Evolutionary conservation across 1,140 invertebrate species (phyloP).

Genomic region (Pseudomyrmex flavicornis): DNA sequence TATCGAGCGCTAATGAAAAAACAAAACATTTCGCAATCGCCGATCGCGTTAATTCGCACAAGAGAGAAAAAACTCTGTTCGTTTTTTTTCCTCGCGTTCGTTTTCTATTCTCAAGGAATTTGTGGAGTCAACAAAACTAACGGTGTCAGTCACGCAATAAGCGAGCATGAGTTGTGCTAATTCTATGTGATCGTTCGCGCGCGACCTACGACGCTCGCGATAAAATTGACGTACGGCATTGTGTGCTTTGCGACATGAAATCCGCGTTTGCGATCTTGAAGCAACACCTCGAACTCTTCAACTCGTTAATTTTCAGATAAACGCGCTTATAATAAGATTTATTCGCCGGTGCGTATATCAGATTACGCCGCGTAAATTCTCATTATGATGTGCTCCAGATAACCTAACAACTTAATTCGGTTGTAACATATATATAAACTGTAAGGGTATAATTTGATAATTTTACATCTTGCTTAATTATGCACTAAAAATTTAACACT

Average conservation of each 20-base stretch:
- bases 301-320: slow-evolving; percentile 1
- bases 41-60: not conserved
- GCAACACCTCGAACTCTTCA: not conserved
- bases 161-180: not conserved
- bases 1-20: not conserved
- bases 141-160: not conserved
- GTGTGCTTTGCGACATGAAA: slow-evolving; percentile 7
- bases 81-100: too few species aligned
- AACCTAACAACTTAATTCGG: too few species aligned
- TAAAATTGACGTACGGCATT: not conserved
- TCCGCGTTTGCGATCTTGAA: slow-evolving; percentile 17
- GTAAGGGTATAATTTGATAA: not conserved
- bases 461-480: not conserved
- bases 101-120: not conserved
- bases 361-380: too few species aligned
- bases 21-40: not conserved
- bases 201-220: not conserved
- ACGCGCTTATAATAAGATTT: not conserved
- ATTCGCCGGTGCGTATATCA: not conserved
- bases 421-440: too few species aligned
- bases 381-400: too few species aligned
- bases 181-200: slow-evolving; percentile 17
- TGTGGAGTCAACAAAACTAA: not conserved
- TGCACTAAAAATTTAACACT: too few species aligned
- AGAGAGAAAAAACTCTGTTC: too few species aligned